Evolutionary conservation across 2,113 vertebrate genomes (phyloP).

Genomic region (Corydoras sp.): DNA sequence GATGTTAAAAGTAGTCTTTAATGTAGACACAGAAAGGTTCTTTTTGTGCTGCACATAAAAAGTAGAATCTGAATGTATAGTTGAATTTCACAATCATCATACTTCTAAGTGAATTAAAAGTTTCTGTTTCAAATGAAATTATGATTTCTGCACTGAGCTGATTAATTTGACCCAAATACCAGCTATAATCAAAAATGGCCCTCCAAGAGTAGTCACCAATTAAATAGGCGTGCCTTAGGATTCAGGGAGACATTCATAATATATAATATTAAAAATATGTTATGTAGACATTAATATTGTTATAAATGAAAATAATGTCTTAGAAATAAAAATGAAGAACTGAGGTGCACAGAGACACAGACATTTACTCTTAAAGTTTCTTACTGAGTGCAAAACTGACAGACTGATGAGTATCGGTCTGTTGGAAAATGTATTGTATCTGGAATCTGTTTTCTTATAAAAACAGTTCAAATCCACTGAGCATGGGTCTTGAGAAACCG

Average conservation of each 20-base stretch:
- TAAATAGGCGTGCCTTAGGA: neutral
- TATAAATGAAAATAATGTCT: neutral
- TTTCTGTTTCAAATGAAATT: neutral
- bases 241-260: neutral
- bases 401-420: constrained; percentile 1
- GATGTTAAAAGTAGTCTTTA: no score
- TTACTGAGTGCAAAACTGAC: neutral
- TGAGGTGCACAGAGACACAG: neutral
- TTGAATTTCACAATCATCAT: no score
- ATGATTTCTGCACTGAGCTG: neutral
- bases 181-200: neutral
- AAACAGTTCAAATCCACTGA: neutral
- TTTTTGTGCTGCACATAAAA: no score
- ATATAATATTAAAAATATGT: neutral
- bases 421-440: constrained; percentile 7
- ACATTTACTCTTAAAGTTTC: neutral
- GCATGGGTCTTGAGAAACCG: constrained; percentile 2
- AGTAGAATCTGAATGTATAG: no score
- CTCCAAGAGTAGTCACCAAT: neutral
- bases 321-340: neutral
- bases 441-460: constrained; percentile 7
- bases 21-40: no score
- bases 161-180: neutral
- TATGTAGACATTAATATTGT: neutral
- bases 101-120: neutral